Percentiles rank a stretch among this genome's conserved stretches.
These are phyloP conservation scores for Xylota sylvarum DNA, from an alignment of 2,888 invertebrate genomes.

Conservation along the genomic window DNA sequence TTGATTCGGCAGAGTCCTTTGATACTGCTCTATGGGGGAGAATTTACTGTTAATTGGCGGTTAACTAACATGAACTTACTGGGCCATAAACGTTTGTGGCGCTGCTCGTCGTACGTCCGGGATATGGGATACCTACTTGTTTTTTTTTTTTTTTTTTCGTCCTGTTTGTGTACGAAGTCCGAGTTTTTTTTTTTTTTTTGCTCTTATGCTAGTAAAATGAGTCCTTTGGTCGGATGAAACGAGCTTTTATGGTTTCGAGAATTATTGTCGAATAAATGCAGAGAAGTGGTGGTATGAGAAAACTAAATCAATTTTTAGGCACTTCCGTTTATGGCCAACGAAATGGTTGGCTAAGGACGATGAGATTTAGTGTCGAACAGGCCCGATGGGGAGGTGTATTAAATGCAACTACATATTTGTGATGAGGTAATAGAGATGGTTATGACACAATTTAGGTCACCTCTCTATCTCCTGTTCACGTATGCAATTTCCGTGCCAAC, in stretches of 20 bases:
- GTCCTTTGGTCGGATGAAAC: constrained; percentile 42
- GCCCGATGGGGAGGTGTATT: neutral
- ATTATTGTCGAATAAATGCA: constrained; percentile 57
- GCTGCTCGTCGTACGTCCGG: constrained; percentile 16
- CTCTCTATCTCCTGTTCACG: neutral
- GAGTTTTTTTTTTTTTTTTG: constrained; percentile 36
- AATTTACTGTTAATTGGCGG: constrained; percentile 76
- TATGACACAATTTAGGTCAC: constrained; percentile 5
- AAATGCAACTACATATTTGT: constrained; percentile 25
- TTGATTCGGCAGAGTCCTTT: constrained; percentile 64
- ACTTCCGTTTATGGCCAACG: neutral
- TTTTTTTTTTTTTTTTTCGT: neutral
- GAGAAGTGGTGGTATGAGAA: constrained; percentile 6
- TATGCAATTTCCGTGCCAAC: constrained; percentile 26
- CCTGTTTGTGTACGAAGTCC: neutral
- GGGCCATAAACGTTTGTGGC: constrained; percentile 63
- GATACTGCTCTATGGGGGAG: constrained; percentile 58
- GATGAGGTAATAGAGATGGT: constrained; percentile 11
- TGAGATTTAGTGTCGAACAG: neutral
- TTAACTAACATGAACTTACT: constrained; percentile 76
- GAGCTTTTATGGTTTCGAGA: constrained; percentile 46
- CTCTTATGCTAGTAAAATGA: constrained; percentile 48
- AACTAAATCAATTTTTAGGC: constrained; percentile 51
- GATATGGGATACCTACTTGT: constrained; percentile 32
- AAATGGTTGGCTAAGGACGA: neutral